A percentile compares a stretch with the other conserved stretches of the same genome.
These are phyloP conservation scores for Brenthis hecate DNA, from an alignment of 2,888 invertebrate species.

Conservation along the genomic window DNA sequence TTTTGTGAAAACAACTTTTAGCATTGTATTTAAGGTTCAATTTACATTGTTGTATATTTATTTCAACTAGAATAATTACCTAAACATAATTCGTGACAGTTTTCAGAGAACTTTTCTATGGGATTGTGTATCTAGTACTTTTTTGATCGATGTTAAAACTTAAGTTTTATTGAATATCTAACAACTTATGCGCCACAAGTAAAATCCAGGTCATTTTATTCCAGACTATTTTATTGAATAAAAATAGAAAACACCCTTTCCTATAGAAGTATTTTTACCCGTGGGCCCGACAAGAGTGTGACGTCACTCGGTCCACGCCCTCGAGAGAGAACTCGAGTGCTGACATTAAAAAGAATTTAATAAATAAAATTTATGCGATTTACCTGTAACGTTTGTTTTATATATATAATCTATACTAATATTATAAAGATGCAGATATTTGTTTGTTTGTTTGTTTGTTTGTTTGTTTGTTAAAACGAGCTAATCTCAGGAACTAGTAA, in stretches of 20 bases:
- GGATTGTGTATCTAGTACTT: too few relatives aligned
- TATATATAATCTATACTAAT: neutral
- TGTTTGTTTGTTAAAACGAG: too few relatives aligned
- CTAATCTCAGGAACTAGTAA: too few relatives aligned
- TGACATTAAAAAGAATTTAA: constrained; percentile 11
- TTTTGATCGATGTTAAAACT: too few relatives aligned
- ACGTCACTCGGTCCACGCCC: constrained; percentile 25
- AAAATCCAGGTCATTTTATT: constrained; percentile 4
- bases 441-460: too few relatives aligned
- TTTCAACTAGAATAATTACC: too few relatives aligned
- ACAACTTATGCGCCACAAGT: neutral
- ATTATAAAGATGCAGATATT: too few relatives aligned
- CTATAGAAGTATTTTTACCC: constrained; percentile 11
- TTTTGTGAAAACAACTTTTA: too few relatives aligned
- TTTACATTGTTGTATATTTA: too few relatives aligned
- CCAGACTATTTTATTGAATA: constrained; percentile 15
- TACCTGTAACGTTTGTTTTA: neutral
- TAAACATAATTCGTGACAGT: too few relatives aligned
- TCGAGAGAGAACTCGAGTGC: constrained; percentile 17
- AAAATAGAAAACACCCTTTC: constrained; percentile 18
- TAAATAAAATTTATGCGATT: neutral
- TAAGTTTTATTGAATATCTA: neutral
- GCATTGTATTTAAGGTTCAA: too few relatives aligned
- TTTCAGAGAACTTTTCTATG: too few relatives aligned
- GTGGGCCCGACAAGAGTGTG: constrained; percentile 16